These are phyloP conservation scores for Zaprionus lachaisei DNA, from an alignment of 1,140 invertebrate genomes.

Conservation along the genomic window DNA sequence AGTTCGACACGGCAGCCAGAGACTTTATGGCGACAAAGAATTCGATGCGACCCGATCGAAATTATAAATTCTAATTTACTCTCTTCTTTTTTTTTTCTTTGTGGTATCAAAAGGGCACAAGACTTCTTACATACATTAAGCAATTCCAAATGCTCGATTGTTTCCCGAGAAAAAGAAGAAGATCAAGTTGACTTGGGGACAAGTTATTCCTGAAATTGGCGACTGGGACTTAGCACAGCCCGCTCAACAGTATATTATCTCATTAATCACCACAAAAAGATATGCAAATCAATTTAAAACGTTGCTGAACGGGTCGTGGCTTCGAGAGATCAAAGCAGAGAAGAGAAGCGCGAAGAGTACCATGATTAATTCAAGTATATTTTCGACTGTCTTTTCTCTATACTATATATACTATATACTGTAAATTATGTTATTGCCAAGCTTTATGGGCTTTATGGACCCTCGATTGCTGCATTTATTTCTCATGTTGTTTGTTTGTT, in stretches of 20 bases:
- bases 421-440: neutral
- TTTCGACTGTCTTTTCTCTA: neutral
- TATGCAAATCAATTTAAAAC: slow-evolving; percentile 45
- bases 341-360: neutral
- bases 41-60: slow-evolving; percentile 29
- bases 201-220: slow-evolving; percentile 36
- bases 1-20: slow-evolving; percentile 41
- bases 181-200: slow-evolving; percentile 22
- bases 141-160: neutral
- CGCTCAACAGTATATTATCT: slow-evolving; percentile 14
- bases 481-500: neutral
- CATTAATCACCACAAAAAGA: slow-evolving; percentile 41
- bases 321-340: slow-evolving; percentile 9
- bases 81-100: neutral
- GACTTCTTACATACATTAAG: neutral
- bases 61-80: slow-evolving; percentile 73
- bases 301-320: slow-evolving; percentile 19
- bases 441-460: neutral
- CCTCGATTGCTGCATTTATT: neutral
- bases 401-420: neutral
- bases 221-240: slow-evolving; percentile 17
- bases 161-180: neutral
- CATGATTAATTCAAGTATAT: slow-evolving; percentile 16
- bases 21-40: slow-evolving; percentile 64
- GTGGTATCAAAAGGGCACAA: slow-evolving; percentile 22